Conservation (phyloP, 2,888 invertebrate genomes). For the Pachycephus smyrnensis region DNA sequence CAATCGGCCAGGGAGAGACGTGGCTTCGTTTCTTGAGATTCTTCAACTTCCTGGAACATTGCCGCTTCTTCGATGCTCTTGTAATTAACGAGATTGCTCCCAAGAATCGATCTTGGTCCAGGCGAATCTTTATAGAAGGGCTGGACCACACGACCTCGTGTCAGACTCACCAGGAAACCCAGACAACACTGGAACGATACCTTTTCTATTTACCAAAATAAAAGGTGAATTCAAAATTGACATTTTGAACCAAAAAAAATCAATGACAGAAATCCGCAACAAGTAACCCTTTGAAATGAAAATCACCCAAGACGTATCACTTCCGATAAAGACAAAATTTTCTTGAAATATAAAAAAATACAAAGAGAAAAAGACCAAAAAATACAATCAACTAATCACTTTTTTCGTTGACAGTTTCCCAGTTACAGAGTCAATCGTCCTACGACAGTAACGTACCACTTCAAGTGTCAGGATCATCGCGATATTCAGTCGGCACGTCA, state of each 20-base stretch:
- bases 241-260: background rate
- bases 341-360: background rate
- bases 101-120: background rate
- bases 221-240: slow-evolving; percentile 23
- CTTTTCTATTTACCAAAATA: slow-evolving; percentile 17
- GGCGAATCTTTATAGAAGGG: background rate
- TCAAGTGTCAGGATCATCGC: background rate
- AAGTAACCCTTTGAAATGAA: background rate
- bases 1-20: slow-evolving; percentile 60
- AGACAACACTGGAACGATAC: slow-evolving; percentile 10
- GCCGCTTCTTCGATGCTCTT: background rate
- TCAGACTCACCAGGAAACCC: background rate
- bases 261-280: background rate
- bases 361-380: background rate
- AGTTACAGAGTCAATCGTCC: background rate
- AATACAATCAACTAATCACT: background rate
- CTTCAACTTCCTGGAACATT: slow-evolving; percentile 9
- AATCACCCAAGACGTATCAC: background rate
- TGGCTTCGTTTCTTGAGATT: slow-evolving; percentile 12
- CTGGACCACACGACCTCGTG: background rate
- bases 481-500: background rate
- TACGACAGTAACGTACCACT: background rate
- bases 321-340: background rate
- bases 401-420: background rate
- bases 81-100: background rate